Conservation (phyloP, 2,888 invertebrate species). For the Heliconius charithonia region DNA sequence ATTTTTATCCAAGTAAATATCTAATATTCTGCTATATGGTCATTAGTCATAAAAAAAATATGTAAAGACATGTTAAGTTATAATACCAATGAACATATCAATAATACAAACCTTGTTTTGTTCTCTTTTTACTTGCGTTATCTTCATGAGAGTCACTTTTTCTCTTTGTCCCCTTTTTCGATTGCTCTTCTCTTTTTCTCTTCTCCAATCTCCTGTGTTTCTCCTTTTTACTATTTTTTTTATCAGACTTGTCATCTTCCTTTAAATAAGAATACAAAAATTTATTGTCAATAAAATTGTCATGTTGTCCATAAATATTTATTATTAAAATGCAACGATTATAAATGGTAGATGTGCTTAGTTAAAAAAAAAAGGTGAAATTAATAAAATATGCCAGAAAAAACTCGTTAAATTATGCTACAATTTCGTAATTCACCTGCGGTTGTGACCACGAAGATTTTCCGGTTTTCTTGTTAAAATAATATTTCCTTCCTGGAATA, state of each 20-base stretch:
- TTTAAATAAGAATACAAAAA: constrained; percentile 54
- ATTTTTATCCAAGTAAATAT: neutral
- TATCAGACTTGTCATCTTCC: constrained; percentile 60
- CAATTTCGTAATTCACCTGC: constrained; percentile 68
- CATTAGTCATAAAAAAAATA: neutral
- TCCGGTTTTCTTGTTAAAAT: constrained; percentile 77
- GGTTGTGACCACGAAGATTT: constrained; percentile 78
- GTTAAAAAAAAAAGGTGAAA: neutral
- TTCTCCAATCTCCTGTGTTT: constrained; percentile 58
- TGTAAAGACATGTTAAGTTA: neutral
- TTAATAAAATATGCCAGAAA: constrained; percentile 12
- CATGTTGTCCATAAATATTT: neutral
- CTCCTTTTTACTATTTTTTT: constrained; percentile 59
- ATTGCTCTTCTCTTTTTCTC: constrained; percentile 58
- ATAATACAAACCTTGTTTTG: constrained; percentile 59
- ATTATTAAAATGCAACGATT: neutral
- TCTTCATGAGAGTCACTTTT: constrained; percentile 65
- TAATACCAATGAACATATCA: neutral
- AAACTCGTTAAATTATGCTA: constrained; percentile 32
- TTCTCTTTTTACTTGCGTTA: constrained; percentile 56
- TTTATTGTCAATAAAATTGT: neutral
- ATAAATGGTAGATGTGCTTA: neutral
- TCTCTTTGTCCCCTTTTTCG: constrained; percentile 64
- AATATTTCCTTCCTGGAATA: constrained; percentile 75
- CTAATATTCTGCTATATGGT: neutral